phyloP scores from a whole-genome alignment of 2,888 invertebrate species.

The Eupithecia subumbrata region DNA sequence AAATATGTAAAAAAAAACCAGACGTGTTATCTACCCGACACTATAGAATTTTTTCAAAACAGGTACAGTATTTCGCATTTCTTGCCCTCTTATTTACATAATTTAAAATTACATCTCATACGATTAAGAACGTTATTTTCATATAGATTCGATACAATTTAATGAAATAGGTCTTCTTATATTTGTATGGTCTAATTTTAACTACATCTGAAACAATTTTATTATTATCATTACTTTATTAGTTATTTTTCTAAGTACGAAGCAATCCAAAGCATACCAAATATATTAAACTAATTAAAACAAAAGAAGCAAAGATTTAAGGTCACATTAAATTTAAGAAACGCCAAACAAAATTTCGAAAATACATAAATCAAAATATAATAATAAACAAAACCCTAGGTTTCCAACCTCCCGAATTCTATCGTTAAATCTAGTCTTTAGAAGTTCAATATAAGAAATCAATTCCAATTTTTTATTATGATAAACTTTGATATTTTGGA shows the following conservation, averaged over 20 bases:
- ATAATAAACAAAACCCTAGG: conserved; percentile 52
- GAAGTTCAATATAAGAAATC: conserved; percentile 39
- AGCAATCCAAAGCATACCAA: conserved; percentile 67
- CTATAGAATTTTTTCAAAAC: conserved; percentile 47
- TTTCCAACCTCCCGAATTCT: conserved; percentile 53
- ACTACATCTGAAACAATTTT: conserved; percentile 47
- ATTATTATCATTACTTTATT: conserved; percentile 40
- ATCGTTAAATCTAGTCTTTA: conserved; percentile 48
- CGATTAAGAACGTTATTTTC: conserved; percentile 52
- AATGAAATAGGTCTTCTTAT: conserved; percentile 36
- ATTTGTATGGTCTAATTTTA: conserved; percentile 55
- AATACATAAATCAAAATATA: conserved; percentile 45
- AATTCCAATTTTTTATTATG: conserved; percentile 42
- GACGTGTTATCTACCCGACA: conserved; percentile 16
- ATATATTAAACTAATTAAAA: conserved; percentile 45
- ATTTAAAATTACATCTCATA: conserved; percentile 54
- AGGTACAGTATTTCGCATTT: conserved; percentile 75
- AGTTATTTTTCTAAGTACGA: conserved; percentile 68
- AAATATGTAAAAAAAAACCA: conserved; percentile 8
- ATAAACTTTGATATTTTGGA: conserved; percentile 59
- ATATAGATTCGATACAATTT: conserved; percentile 56
- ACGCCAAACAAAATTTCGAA: conserved; percentile 51
- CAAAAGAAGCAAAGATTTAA: conserved; percentile 52
- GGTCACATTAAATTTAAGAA: conserved; percentile 55
- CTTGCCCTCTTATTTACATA: conserved; percentile 71